Base-by-base conservation (phyloP, 1,140 invertebrate species). In the Drosophila sp. region DNA sequence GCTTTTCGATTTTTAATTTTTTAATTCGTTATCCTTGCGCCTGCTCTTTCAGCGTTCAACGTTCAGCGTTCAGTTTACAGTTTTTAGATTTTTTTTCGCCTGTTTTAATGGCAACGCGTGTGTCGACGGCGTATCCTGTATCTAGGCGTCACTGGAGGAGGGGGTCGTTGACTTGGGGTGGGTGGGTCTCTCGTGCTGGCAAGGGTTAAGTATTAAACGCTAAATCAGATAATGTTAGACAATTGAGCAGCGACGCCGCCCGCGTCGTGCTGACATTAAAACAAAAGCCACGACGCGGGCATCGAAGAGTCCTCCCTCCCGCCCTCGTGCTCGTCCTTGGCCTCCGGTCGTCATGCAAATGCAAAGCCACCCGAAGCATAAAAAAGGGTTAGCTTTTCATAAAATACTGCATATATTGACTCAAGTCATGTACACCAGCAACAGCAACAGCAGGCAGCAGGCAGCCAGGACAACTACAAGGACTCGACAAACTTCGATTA, bases 1-100 rank as follows among this genome's bases (percentile, higher is more conserved):
- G 82, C 76, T 81, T 87, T 89, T 89, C 84, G 83, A 89, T 89
- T 89, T 89, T 89, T 89, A 89, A 89, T 89, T 89, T 89, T 89
- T 89, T 89, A 89, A 89, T 89, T 89, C 83, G 83, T 89, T 89
- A 89, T 89, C 83, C 83, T 87, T 87, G 83, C 82, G 82, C 80
- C 84, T 80, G 63, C 62, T 70, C 48, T 56, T 67, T 54, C 66
- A 70, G 40, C 48, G 50, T 63, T 41, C 14, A 32, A 32, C 21
- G 1, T 4, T 21, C 63, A 27, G 46, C 6, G 5, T 9, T 43
- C 46, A 54, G 48, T 32, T 38, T 64, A 53, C 59, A 16, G 40
- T 41, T 57, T 51, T 21, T 57, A 14, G 14, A 18, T 54, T 8
- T 36, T 36, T 11, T 61, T 40, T 21, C 46, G 65, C 64, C 64